Conservation (phyloP, 2,797 vertebrate genomes). For the Characodon lateralis region DNA sequence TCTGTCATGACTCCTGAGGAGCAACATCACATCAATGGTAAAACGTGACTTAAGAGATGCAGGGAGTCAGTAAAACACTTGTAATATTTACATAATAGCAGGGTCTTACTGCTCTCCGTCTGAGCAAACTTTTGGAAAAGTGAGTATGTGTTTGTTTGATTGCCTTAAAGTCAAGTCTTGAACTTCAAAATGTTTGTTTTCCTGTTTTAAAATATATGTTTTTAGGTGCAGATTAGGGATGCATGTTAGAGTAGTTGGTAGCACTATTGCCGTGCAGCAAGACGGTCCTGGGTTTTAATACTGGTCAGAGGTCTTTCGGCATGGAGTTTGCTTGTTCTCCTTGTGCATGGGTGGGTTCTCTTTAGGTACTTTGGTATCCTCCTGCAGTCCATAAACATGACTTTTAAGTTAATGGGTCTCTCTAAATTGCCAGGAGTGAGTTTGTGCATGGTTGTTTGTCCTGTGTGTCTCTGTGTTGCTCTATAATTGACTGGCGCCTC, state of each 20-base stretch:
- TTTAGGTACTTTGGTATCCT: too few species aligned
- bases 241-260: not conserved
- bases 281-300: too few species aligned
- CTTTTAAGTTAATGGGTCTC: not conserved
- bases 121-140: too few species aligned
- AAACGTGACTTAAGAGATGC: not conserved
- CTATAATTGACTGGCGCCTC: not conserved
- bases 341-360: too few species aligned
- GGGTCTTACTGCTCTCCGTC: not conserved
- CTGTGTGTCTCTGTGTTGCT: not conserved
- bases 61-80: not conserved
- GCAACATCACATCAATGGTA: slow-evolving; percentile 92
- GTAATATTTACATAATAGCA: not conserved
- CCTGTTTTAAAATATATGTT: not conserved
- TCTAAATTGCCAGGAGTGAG: not conserved
- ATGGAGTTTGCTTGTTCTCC: not conserved
- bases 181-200: not conserved
- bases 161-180: not conserved
- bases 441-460: not conserved
- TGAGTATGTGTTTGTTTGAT: not conserved
- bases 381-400: not conserved
- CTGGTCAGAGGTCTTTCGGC: too few species aligned
- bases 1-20: slow-evolving; percentile 92
- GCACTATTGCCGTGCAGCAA: not conserved
- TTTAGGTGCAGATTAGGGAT: not conserved